Base-by-base conservation (phyloP, 2,888 invertebrate species). In the Argynnis bischoffii region DNA sequence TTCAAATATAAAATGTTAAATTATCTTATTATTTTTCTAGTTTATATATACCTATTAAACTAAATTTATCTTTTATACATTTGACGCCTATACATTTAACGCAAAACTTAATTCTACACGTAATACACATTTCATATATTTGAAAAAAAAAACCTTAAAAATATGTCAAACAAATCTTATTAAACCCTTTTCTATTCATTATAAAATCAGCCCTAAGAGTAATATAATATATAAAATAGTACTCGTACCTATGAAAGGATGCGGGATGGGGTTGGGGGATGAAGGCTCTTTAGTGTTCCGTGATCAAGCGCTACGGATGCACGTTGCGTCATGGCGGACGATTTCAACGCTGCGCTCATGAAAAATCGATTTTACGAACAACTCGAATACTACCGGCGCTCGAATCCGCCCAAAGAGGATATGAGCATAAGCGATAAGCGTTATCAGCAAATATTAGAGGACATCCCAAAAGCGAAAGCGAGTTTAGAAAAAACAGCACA, bases 361-460 rank as follows among this genome's bases (percentile, higher is more conserved):
- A 61, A 61, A 61, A 61, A 61, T 61, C 61, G 61, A 61, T 61
- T 61, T 53, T 61, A 61, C 35, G 61, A 61, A 41, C 61, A 41
- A 61, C 61, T 61, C 61, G 61, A 61, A 35, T 3, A 41, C n/a
- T 53, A 53, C 35, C 51, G 61, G 53, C 61, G 61, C 18, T 51
- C 61, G 18, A 50, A 51, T 8, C 61, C 61, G 61, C 51, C 61
- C 15, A 61, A 35, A 15, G 14, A 5, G 5, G 16, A 18, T 53
- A 35, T 35, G 51, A 61, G 35, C 21, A 51, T 61, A 61, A 61
- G 53, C 61, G 61, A 61, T 26, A 8, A 41, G 51, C 61, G 61
- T 35, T 61, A 61, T 35, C 31, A 21, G 35, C 18, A 53, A 35
- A 61, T 53, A 51, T 41, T 61, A 35, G 61, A 61, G 51, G 61